Conservation (phyloP, 2,888 invertebrate genomes). For the Ornithoptera priamus region DNA sequence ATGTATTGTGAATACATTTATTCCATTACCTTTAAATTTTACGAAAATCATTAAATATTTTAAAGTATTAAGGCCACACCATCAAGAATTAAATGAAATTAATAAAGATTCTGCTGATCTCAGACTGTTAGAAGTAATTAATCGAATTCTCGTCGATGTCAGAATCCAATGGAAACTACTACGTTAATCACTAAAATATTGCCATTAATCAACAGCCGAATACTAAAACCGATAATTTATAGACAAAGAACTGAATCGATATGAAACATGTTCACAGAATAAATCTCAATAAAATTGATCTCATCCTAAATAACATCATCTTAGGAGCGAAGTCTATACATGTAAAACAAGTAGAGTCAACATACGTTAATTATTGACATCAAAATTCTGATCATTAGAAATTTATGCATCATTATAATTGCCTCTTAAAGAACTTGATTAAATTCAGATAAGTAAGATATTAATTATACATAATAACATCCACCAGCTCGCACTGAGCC, state of each 20-base stretch:
- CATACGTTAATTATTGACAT: slow-evolving; percentile 39
- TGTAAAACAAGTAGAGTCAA: slow-evolving; percentile 49
- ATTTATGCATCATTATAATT: background rate
- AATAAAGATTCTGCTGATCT: background rate
- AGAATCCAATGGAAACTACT: slow-evolving; percentile 17
- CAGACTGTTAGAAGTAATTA: slow-evolving; percentile 2
- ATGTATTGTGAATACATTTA: too few relatives aligned
- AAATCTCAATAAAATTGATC: slow-evolving; percentile 77
- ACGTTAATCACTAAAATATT: slow-evolving; percentile 41
- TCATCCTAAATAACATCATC: slow-evolving; percentile 75
- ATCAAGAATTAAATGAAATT: background rate
- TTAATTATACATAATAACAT: background rate
- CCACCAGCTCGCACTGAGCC: too few relatives aligned
- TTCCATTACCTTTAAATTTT: too few relatives aligned
- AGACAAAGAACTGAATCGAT: slow-evolving; percentile 59
- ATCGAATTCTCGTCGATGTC: slow-evolving; percentile 11
- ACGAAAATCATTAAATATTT: background rate
- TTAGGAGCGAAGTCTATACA: slow-evolving; percentile 49
- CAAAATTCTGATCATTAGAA: slow-evolving; percentile 7
- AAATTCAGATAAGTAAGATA: background rate
- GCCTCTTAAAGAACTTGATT: background rate
- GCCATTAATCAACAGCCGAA: slow-evolving; percentile 50
- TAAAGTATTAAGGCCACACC: background rate
- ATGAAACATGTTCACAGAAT: slow-evolving; percentile 65
- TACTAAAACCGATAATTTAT: slow-evolving; percentile 58